Percentiles rank a stretch among this genome's conserved stretches.
These are phyloP conservation scores for Drosophila greeni DNA, from an alignment of 2,888 invertebrate genomes.

Conservation along the genomic window DNA sequence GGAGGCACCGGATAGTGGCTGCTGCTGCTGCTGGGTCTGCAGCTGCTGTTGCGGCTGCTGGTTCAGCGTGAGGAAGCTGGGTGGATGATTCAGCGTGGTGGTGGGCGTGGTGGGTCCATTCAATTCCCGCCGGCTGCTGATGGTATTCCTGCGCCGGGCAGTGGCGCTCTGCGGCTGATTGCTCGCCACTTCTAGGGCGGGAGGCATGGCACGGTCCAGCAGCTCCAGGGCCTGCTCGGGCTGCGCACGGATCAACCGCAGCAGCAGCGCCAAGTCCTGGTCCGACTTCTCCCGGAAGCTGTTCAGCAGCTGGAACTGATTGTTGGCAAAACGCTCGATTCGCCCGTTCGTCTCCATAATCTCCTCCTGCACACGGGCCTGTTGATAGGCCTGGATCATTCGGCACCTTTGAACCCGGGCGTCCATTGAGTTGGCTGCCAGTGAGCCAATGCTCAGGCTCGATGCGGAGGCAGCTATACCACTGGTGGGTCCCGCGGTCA, in stretches of 20 bases:
- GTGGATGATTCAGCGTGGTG: conserved; percentile 54
- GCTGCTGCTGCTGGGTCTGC: conserved; percentile 30
- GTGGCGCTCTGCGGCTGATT: conserved; percentile 40
- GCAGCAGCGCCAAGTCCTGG: conserved; percentile 84
- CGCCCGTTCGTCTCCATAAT: conserved; percentile 86
- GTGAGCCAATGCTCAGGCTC: conserved; percentile 48
- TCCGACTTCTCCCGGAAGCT: conserved; percentile 86
- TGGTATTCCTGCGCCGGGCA: conserved; percentile 69
- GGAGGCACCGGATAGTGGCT: conserved; percentile 30
- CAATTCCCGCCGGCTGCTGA: conserved; percentile 68
- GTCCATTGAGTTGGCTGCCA: conserved; percentile 43
- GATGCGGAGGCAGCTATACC: conserved; percentile 40
- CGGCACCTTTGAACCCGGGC: conserved; percentile 63
- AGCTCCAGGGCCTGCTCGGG: conserved; percentile 69
- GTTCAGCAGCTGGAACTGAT: conserved; percentile 87
- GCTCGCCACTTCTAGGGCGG: conserved; percentile 66
- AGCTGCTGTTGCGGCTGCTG: conserved; percentile 35
- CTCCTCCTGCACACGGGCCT: conserved; percentile 85
- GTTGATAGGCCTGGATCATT: conserved; percentile 81
- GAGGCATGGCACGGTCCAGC: conserved; percentile 65
- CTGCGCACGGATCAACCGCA: conserved; percentile 79
- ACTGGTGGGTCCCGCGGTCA: conserved; percentile 76
- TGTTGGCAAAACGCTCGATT: conserved; percentile 86
- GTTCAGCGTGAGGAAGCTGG: conserved; percentile 48
- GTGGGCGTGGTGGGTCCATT: conserved; percentile 73